Percentiles rank a stretch among this genome's conserved stretches.
Evolutionary conservation across 2,797 vertebrate genomes (phyloP).

Genomic region (Sitta carolinensis): DNA sequence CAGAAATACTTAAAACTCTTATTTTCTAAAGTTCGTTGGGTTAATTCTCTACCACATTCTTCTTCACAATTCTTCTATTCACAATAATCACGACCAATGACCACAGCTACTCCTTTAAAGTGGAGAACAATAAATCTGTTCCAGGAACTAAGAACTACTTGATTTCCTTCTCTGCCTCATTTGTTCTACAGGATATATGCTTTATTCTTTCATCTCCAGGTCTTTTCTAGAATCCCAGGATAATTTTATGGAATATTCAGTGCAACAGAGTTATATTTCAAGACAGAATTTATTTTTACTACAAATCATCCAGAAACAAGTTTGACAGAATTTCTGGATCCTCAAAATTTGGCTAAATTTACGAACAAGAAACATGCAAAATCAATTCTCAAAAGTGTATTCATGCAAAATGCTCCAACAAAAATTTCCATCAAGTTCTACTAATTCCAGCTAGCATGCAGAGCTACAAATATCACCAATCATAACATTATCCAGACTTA

Average conservation of each 20-base stretch:
- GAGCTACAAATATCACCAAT: neutral
- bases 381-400: constrained; percentile 39
- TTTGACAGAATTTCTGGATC: neutral
- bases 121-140: neutral
- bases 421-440: constrained; percentile 4
- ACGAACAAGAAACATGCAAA: constrained; percentile 61
- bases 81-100: neutral
- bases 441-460: constrained; percentile 49
- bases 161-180: neutral
- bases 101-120: neutral
- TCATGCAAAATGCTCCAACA: constrained; percentile 58
- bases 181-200: neutral
- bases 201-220: neutral
- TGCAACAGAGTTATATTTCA: neutral
- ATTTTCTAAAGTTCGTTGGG: neutral
- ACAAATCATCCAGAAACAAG: neutral
- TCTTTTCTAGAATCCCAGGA: neutral
- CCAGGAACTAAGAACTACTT: neutral
- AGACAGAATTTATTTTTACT: neutral
- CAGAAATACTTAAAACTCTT: neutral
- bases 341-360: neutral
- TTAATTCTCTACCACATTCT: neutral
- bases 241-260: neutral
- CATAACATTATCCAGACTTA: constrained; percentile 13
- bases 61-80: neutral